Evolutionary conservation across 2,113 vertebrate species (phyloP).

Genomic region (Rhizomys pruinosus): DNA sequence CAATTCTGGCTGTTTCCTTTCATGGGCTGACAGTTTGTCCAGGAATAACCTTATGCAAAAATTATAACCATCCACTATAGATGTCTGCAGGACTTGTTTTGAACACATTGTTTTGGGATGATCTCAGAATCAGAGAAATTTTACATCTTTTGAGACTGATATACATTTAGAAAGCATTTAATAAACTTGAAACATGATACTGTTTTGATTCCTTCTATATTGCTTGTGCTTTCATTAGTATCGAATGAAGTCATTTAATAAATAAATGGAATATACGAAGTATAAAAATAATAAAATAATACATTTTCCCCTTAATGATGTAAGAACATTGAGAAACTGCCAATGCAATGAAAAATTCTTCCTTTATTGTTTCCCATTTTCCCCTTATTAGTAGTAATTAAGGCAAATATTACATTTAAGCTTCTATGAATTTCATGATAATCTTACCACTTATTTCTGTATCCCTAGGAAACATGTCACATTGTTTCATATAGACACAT

Average conservation of each 20-base stretch:
- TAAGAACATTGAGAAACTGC: constrained; percentile 8
- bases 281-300: neutral
- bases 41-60: constrained; percentile 23
- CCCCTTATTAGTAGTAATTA: neutral
- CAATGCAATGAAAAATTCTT: neutral
- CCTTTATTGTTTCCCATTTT: neutral
- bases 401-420: neutral
- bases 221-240: neutral
- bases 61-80: neutral
- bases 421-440: neutral
- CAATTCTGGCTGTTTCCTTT: too few relatives aligned
- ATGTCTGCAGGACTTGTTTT: neutral
- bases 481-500: neutral
- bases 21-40: too few relatives aligned
- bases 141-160: neutral
- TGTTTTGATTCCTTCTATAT: neutral
- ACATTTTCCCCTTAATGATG: neutral
- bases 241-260: neutral
- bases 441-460: neutral
- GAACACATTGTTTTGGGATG: neutral
- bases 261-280: neutral
- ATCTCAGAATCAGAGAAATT: neutral
- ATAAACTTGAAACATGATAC: constrained; percentile 12
- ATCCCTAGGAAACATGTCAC: neutral
- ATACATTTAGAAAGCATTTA: neutral